Conservation (phyloP, 2,797 vertebrate genomes). For the Clarias pachynema region DNA sequence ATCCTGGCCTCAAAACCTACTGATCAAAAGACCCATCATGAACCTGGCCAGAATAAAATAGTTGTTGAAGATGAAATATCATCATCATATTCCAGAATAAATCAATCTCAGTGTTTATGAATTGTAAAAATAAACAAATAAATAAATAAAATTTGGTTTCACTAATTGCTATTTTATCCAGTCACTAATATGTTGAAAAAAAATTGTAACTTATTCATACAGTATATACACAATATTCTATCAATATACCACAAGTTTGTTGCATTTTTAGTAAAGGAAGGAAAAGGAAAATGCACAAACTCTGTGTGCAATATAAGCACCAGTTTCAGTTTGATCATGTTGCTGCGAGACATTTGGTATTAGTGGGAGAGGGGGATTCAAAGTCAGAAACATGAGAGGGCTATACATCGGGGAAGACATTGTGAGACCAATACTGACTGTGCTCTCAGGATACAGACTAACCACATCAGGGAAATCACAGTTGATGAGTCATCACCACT, state of each 20-base stretch:
- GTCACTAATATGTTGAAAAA: background rate
- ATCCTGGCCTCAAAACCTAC: no score
- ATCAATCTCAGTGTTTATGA: background rate
- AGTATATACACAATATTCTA: background rate
- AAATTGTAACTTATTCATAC: background rate
- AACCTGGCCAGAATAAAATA: background rate
- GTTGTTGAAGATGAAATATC: background rate
- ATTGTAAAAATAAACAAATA: background rate
- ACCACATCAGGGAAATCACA: slow-evolving; percentile 50
- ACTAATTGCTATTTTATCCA: background rate
- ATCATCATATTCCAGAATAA: background rate
- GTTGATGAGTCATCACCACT: slow-evolving; percentile 39
- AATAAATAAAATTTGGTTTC: background rate
- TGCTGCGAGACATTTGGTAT: background rate
- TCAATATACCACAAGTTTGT: background rate
- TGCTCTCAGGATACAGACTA: slow-evolving; percentile 30
- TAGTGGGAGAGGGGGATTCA: slow-evolving; percentile 4
- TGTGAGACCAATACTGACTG: slow-evolving; percentile 3
- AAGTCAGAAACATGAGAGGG: slow-evolving; percentile 21
- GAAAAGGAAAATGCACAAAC: background rate
- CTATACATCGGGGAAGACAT: slow-evolving; percentile 14
- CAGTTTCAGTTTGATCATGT: slow-evolving; percentile 12
- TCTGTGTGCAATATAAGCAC: background rate
- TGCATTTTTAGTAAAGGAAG: background rate
- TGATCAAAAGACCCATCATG: background rate